Evolutionary conservation across 2,888 invertebrate genomes (phyloP).

Genomic region (Desoria tigrina): DNA sequence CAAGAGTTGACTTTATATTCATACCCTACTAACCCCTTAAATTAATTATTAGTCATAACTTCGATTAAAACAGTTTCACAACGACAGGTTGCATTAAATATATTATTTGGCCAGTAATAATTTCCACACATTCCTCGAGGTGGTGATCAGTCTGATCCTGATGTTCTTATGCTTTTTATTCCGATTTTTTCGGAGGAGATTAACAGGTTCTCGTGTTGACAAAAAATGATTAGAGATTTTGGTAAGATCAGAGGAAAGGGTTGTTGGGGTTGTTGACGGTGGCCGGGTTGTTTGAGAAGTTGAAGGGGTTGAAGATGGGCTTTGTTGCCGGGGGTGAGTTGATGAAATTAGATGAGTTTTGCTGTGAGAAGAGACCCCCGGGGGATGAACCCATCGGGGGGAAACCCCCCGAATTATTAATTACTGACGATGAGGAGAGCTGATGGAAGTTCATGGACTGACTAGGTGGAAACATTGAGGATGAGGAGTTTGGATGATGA

Average conservation of each 20-base stretch:
- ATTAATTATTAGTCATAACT: no score
- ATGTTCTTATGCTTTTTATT: no score
- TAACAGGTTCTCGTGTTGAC: no score
- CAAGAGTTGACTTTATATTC: no score
- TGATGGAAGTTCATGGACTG: conserved; percentile 19
- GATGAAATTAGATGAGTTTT: conserved; percentile 16
- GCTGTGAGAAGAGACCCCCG: conserved; percentile 17
- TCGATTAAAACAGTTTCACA: no score
- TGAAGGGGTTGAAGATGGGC: neutral
- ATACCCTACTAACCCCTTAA: no score
- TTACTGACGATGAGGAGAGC: conserved; percentile 14
- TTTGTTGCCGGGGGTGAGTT: neutral
- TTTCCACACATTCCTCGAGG: no score
- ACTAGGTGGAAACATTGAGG: conserved; percentile 43
- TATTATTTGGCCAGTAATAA: no score
- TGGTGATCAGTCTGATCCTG: no score
- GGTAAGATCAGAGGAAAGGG: conserved; percentile 46
- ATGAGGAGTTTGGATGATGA: conserved; percentile 2
- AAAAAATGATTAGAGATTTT: no score
- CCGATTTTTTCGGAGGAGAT: no score
- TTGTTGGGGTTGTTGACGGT: conserved; percentile 49
- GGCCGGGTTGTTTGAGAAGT: conserved; percentile 16
- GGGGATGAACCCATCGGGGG: neutral
- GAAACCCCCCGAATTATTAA: conserved; percentile 7
- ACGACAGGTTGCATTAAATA: no score